Base-by-base conservation (phyloP, 2,888 invertebrate species). In the Dasypogon diadema region DNA sequence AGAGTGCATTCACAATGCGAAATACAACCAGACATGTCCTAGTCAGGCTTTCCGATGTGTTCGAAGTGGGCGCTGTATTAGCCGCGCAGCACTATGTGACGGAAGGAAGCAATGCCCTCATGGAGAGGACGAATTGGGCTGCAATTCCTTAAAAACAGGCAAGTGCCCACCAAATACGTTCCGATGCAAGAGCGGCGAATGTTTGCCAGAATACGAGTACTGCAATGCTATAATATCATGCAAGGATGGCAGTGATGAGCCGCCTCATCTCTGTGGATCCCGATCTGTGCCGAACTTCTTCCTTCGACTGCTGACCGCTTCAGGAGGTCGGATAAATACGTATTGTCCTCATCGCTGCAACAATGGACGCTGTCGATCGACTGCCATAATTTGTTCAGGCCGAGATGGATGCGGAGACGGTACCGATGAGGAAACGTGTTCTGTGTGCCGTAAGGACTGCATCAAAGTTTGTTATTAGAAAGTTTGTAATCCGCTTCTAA, bases 321-420 rank as follows among this genome's bases (percentile, higher is more conserved):
- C 77, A 4, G 76, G 77, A 30, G 75, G 75, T 2, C 79, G 78
- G 54, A 79, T 78, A 72, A 80, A 79, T 74, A 82, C 82, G 46
- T 86, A 86, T 73, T 96, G 96, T 82, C 96, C 96, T 46, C 90
- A 95, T 83, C 89, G 92, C 37, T 97, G 96, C 86, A 91, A 91
- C 78, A 96, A 96, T 85, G 95, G 95, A 1, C 89, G 95, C 76
- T 96, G 96, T 84, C 89, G 96, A 75, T 95, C 95, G 63, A 93
- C 94, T 75, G 96, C 96, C 0, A 94, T 96, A 77, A 91, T 94
- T 2, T 96, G 96, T 85, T 95, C 95, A 12, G 96, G 96, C 24
- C 89, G 93, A 48, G 96, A 96, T 84, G 96, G 96, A 18, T 96
- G 96, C 82, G 96, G 96, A 5, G 96, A 96, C 88, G 93, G 93